Conservation (phyloP, 2,888 invertebrate species). For the Dicyrtoma fusca region DNA sequence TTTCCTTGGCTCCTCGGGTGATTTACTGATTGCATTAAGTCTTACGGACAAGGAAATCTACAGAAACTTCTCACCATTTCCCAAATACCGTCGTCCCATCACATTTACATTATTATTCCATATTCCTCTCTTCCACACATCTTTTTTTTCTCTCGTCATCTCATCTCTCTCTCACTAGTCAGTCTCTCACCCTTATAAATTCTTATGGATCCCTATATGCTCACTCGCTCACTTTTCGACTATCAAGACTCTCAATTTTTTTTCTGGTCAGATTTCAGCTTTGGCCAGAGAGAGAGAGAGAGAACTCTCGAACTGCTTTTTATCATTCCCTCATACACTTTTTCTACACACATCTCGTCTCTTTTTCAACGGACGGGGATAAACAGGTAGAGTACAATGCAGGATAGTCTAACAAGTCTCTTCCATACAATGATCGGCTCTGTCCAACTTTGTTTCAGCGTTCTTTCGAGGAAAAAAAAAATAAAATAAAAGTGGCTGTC, state of each 20-base stretch:
- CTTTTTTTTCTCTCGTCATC: too few relatives aligned
- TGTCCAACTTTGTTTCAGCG: conserved; percentile 2
- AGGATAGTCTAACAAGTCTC: neutral
- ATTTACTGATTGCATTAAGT: conserved; percentile 22
- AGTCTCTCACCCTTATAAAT: neutral
- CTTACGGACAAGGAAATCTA: neutral
- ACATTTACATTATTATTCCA: too few relatives aligned
- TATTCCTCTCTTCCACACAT: too few relatives aligned
- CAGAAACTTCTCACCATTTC: too few relatives aligned
- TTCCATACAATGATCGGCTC: neutral
- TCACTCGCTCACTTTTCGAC: neutral
- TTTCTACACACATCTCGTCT: neutral
- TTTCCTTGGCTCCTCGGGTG: conserved; percentile 31
- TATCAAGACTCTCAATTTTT: neutral
- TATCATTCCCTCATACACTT: neutral
- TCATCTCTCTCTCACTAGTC: neutral
- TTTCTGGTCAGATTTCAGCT: conserved; percentile 4
- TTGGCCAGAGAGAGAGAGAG: too few relatives aligned
- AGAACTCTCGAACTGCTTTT: conserved; percentile 13
- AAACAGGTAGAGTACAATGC: neutral
- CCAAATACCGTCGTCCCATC: too few relatives aligned
- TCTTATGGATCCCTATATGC: neutral
- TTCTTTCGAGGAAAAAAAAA: conserved; percentile 4
- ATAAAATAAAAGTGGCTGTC: too few relatives aligned
- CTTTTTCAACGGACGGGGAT: neutral